Conservation (phyloP, 2,113 vertebrate species). For the Anguilla rostrata region DNA sequence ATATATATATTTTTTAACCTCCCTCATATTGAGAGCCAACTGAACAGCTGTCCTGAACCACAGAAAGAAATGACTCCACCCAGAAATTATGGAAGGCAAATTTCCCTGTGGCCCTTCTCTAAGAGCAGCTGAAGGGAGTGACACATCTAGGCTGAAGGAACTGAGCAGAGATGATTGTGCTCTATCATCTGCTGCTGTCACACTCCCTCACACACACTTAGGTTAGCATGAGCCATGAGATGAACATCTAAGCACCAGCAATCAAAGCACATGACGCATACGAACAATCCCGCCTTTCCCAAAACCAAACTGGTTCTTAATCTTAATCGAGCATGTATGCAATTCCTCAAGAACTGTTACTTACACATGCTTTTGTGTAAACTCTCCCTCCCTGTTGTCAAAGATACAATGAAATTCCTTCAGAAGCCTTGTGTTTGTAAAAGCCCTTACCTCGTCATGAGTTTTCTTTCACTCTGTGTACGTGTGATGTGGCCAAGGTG, state of each 20-base stretch:
- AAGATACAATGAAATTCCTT: not conserved
- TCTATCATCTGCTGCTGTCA: not conserved
- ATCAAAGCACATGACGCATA: no score
- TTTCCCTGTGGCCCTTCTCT: not conserved
- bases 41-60: not conserved
- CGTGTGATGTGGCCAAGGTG: not conserved
- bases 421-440: not conserved
- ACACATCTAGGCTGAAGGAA: not conserved
- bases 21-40: not conserved
- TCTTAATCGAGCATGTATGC: not conserved
- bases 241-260: not conserved
- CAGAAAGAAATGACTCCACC: not conserved
- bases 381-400: not conserved
- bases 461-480: not conserved
- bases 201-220: no score
- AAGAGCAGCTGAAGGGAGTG: not conserved
- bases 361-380: not conserved
- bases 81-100: not conserved
- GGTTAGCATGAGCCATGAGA: not conserved
- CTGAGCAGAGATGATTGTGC: not conserved
- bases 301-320: no score
- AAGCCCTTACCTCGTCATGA: not conserved
- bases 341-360: not conserved
- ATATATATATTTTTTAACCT: no score
- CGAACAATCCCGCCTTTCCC: no score